phyloP scores from a whole-genome alignment of 2,888 invertebrate species.

The Elmis aenea region DNA sequence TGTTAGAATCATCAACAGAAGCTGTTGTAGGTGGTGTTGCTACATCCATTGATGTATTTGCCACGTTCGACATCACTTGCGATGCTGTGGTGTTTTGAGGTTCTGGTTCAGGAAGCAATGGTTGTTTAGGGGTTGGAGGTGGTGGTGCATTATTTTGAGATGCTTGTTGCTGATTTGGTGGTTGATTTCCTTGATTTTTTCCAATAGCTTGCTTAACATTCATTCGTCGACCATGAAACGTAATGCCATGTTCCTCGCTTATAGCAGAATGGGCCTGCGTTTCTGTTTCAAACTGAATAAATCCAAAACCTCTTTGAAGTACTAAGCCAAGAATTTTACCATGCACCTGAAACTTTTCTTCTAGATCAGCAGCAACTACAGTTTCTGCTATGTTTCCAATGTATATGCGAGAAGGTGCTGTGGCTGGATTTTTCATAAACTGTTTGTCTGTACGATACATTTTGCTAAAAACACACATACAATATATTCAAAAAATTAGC shows the following conservation, averaged over 20 bases:
- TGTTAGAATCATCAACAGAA: neutral
- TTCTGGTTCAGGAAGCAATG: conserved; percentile 2
- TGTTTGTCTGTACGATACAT: conserved; percentile 46
- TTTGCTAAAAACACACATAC: too few species aligned
- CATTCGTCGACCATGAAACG: conserved; percentile 68
- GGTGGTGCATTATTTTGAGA: neutral
- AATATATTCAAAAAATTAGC: too few species aligned
- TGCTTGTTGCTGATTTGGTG: neutral
- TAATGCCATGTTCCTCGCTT: conserved; percentile 60
- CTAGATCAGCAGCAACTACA: conserved; percentile 58
- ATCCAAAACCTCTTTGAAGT: conserved; percentile 78
- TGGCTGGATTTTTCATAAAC: conserved; percentile 67
- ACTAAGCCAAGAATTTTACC: conserved; percentile 67
- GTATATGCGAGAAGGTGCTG: conserved; percentile 72
- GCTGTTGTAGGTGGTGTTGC: conserved; percentile 38
- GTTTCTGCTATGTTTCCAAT: conserved; percentile 69
- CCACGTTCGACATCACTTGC: neutral
- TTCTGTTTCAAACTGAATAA: conserved; percentile 79
- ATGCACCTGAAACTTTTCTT: conserved; percentile 69
- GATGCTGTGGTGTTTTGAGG: neutral
- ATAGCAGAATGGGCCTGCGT: conserved; percentile 72
- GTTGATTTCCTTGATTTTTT: conserved; percentile 31
- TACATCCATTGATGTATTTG: conserved; percentile 43
- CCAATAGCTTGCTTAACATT: conserved; percentile 58
- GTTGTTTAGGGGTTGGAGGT: conserved; percentile 6